Base-by-base conservation (phyloP, 2,113 vertebrate species). In the Glaucidium brasilianum region DNA sequence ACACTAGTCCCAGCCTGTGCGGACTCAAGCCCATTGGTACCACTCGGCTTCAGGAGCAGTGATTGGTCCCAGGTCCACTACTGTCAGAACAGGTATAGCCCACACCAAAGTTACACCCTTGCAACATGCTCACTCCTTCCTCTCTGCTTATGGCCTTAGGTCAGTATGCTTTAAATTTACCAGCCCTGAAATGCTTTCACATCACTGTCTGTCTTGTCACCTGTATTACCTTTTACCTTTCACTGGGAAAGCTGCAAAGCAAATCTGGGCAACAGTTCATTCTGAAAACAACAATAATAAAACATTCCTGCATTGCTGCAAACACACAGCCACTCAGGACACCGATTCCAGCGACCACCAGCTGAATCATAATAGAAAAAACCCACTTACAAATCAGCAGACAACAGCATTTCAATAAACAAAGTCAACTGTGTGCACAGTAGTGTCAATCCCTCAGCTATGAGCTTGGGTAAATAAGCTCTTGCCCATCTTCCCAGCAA, bases 381-480 rank as follows among this genome's bases (percentile, higher is more conserved):
- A 45, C 50, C 27, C 4, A 34, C 6, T 39, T 34, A 27, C 35
- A 58, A 35, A 85, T 25, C 41, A 79, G 47, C 87, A 91, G 39
- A 58, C n/a, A 10, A 8, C 41, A 45, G n/a, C 19, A 29, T 41
- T 76, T 68, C 58, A 55, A 26, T 37, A 34, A 59, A 5, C 49
- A 43, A 63, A 79, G 56, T 56, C 63, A 58, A 39, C 9, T 8
- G 11, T 15, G 68, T 30, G 27, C 0, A 0, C n/a, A 34, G 75
- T 4, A 2, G 47, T 8, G 56, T 12, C 53, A 37, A 30, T 10
- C 41, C 53, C 76, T 49, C 55, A 78, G 56, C 74, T 25, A 12
- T 0, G 0, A 41, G 55, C 12, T 2, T 0, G 47, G 32, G 32
- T 34, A 30, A 62, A 37, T 6, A 15, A 41, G 32, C 29, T 34